A percentile compares a stretch with the other conserved stretches of the same genome.
Evolutionary conservation across 2,888 invertebrate genomes (phyloP).

Genomic region (Noctua janthina): DNA sequence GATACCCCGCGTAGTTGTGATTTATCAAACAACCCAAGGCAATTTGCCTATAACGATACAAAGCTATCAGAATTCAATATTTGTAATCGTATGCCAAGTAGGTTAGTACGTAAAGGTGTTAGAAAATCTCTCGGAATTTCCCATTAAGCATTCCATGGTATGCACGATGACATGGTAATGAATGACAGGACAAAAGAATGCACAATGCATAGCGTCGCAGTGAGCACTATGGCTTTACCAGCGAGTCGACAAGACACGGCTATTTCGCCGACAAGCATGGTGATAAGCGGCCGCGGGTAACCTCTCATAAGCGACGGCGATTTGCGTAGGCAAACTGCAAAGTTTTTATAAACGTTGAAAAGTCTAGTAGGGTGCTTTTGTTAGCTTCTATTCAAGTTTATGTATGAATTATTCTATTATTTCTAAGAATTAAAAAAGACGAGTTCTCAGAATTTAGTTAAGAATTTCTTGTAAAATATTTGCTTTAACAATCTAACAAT

Average conservation of each 20-base stretch:
- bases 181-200: conserved; percentile 66
- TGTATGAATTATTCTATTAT: neutral
- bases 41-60: neutral
- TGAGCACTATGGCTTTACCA: conserved; percentile 58
- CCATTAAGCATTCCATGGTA: conserved; percentile 58
- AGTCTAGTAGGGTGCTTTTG: neutral
- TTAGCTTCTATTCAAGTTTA: neutral
- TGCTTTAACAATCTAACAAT: neutral
- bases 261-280: conserved; percentile 8
- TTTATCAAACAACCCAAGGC: neutral
- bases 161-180: conserved; percentile 61
- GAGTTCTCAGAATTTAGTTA: neutral
- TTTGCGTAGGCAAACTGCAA: neutral
- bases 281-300: conserved; percentile 22
- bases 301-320: conserved; percentile 22
- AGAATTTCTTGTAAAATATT: conserved; percentile 9
- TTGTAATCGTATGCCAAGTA: neutral
- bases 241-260: conserved; percentile 56
- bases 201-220: conserved; percentile 57
- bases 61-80: conserved; percentile 2
- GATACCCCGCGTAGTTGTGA: neutral
- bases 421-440: neutral
- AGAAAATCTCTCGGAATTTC: conserved; percentile 50
- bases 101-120: conserved; percentile 32
- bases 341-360: neutral